Percentiles rank a stretch among this genome's conserved stretches.
Evolutionary conservation across 2,797 vertebrate species (phyloP).

Genomic region (Diceros bicornis): DNA sequence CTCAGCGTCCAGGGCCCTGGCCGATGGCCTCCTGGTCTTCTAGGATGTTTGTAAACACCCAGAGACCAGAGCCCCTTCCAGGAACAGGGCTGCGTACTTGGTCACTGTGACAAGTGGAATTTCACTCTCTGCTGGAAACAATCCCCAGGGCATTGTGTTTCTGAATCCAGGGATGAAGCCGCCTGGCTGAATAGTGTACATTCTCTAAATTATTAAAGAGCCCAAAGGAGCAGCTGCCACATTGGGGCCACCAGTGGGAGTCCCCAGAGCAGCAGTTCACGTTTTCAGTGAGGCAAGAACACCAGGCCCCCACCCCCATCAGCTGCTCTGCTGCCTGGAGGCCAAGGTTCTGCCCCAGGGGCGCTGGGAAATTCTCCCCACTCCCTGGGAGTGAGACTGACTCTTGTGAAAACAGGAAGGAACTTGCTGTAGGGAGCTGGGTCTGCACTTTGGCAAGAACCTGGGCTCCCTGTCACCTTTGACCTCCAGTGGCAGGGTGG

Average conservation of each 20-base stretch:
- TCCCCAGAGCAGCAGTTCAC: neutral
- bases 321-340: neutral
- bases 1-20: neutral
- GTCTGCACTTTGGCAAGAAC: neutral
- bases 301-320: neutral
- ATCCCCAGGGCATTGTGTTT: conserved; percentile 63
- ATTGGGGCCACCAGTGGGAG: neutral
- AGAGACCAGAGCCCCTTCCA: conserved; percentile 52
- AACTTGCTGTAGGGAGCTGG: neutral
- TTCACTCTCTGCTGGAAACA: conserved; percentile 61
- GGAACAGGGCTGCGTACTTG: neutral
- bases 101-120: conserved; percentile 70
- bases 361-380: neutral
- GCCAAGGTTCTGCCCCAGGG: neutral
- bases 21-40: neutral
- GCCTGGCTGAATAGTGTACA: conserved; percentile 5
- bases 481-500: neutral
- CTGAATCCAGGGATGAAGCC: conserved; percentile 64
- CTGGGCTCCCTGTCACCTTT: neutral
- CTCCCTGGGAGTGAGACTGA: neutral
- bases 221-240: conserved; percentile 7
- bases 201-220: conserved; percentile 80
- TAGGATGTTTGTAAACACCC: conserved; percentile 3
- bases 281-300: neutral
- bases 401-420: conserved; percentile 28